Conservation (phyloP, 2,797 vertebrate genomes). For the Meriones psammophilus region DNA sequence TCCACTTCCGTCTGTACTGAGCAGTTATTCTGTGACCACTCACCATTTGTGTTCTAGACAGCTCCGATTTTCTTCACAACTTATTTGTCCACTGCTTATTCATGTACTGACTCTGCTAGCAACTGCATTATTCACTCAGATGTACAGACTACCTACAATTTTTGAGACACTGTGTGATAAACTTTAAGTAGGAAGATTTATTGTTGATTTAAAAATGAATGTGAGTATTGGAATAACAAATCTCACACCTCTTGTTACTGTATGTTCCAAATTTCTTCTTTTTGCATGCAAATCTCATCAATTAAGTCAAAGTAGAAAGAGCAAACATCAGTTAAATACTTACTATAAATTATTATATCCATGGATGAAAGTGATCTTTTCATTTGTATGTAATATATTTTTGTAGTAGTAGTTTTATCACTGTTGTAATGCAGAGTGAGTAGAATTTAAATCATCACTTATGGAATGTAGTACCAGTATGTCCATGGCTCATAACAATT, state of each 20-base stretch:
- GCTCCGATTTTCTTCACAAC: constrained; percentile 1
- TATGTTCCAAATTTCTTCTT: background rate
- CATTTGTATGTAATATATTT: background rate
- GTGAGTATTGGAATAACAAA: background rate
- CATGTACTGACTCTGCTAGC: constrained; percentile 43
- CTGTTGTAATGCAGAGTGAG: background rate
- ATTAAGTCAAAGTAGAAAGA: constrained; percentile 20
- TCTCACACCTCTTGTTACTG: constrained; percentile 9
- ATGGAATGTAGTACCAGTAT: background rate
- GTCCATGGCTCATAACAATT: background rate
- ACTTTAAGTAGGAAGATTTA: constrained; percentile 12
- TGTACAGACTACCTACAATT: constrained; percentile 17
- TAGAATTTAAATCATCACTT: constrained; percentile 27
- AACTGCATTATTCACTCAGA: background rate
- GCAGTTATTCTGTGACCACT: background rate
- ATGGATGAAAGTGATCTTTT: constrained; percentile 1
- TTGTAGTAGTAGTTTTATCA: background rate
- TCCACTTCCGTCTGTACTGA: background rate
- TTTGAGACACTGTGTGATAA: background rate
- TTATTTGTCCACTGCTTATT: background rate
- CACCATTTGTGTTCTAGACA: background rate
- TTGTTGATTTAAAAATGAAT: constrained; percentile 10
- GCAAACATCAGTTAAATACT: constrained; percentile 26
- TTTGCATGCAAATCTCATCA: constrained; percentile 39
- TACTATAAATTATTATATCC: constrained; percentile 21